Conservation (phyloP, 2,888 invertebrate genomes). For the Drosophila siamana region DNA sequence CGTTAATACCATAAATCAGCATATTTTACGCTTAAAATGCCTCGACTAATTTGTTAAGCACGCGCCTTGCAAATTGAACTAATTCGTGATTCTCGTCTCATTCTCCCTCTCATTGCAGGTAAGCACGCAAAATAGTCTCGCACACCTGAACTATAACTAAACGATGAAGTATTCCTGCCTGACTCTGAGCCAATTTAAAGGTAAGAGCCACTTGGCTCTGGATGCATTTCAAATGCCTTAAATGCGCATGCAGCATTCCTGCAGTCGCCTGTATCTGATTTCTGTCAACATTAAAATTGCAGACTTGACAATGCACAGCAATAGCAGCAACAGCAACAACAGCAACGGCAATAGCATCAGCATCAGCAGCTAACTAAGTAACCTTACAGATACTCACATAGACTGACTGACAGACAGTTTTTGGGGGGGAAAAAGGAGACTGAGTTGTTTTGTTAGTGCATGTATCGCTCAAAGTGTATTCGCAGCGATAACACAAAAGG, state of each 20-base stretch:
- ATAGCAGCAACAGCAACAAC: slow-evolving; percentile 36
- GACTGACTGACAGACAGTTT: slow-evolving; percentile 52
- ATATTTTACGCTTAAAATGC: not conserved
- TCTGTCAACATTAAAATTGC: slow-evolving; percentile 82
- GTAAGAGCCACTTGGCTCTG: slow-evolving; percentile 35
- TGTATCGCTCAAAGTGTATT: slow-evolving; percentile 73
- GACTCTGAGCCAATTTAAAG: slow-evolving; percentile 36
- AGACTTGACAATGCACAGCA: slow-evolving; percentile 74
- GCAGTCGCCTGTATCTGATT: slow-evolving; percentile 76
- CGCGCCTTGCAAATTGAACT: slow-evolving; percentile 60
- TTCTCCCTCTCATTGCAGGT: slow-evolving; percentile 66
- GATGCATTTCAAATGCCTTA: slow-evolving; percentile 77
- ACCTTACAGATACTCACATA: slow-evolving; percentile 70
- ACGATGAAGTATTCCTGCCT: slow-evolving; percentile 8
- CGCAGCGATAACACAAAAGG: slow-evolving; percentile 76
- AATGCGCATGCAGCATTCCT: slow-evolving; percentile 80
- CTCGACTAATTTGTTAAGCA: slow-evolving; percentile 37
- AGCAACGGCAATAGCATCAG: slow-evolving; percentile 31
- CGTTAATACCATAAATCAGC: not conserved
- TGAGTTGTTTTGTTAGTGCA: slow-evolving; percentile 54
- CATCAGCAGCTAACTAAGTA: slow-evolving; percentile 70
- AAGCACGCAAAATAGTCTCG: slow-evolving; percentile 66
- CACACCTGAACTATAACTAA: slow-evolving; percentile 40
- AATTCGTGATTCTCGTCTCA: slow-evolving; percentile 45
- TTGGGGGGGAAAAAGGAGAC: not conserved